Evolutionary conservation across 1,140 invertebrate genomes (phyloP).

Genomic region (Atta colombica): DNA sequence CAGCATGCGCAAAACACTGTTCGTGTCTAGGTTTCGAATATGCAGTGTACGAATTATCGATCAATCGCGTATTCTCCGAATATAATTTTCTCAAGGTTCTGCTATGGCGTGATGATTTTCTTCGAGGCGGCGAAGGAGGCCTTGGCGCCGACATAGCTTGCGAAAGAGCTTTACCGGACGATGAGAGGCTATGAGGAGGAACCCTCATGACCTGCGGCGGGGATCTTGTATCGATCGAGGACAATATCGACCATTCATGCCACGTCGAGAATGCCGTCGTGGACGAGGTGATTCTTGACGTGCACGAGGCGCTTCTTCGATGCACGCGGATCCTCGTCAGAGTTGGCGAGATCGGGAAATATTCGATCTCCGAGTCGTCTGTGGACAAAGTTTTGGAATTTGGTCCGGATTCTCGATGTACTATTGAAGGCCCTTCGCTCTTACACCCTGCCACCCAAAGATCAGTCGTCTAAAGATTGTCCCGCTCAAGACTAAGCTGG

Average conservation of each 20-base stretch:
- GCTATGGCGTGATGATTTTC: constrained; percentile 91
- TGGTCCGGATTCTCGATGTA: constrained; percentile 14
- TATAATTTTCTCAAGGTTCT: constrained; percentile 89
- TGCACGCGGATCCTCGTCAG: constrained; percentile 93
- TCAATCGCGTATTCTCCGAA: constrained; percentile 69
- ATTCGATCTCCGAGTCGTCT: constrained; percentile 92
- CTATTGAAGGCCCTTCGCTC: constrained; percentile 10
- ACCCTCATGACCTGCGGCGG: constrained; percentile 39
- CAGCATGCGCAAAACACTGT: constrained; percentile 87
- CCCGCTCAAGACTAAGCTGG: constrained; percentile 65
- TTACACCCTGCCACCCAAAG: constrained; percentile 78
- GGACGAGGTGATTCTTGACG: constrained; percentile 72
- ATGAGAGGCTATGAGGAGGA: neutral
- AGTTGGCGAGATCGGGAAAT: constrained; percentile 93
- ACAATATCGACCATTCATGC: constrained; percentile 9
- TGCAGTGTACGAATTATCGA: constrained; percentile 64
- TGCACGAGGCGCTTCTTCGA: constrained; percentile 87
- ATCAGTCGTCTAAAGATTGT: constrained; percentile 45
- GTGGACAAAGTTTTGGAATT: constrained; percentile 85
- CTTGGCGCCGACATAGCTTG: constrained; percentile 65
- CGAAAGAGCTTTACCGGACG: constrained; percentile 42
- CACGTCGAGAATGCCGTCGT: constrained; percentile 1
- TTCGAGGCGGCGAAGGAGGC: constrained; percentile 90
- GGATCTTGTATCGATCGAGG: neutral
- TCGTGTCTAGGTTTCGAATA: constrained; percentile 85